phyloP scores from a whole-genome alignment of 1,140 invertebrate genomes.

The Ceratosolen solmsi region DNA sequence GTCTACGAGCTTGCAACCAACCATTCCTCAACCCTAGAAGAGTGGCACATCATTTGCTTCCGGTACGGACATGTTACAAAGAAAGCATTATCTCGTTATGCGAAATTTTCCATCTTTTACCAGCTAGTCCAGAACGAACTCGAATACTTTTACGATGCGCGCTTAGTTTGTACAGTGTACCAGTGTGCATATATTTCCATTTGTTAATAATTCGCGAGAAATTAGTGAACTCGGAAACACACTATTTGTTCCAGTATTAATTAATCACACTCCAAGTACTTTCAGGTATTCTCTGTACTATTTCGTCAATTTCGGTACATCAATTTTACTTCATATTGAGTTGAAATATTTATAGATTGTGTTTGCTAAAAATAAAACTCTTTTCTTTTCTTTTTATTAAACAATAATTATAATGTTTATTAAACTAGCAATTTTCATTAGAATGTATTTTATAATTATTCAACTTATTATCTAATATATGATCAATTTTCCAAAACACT shows the following conservation, averaged over 20 bases:
- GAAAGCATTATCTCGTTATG: not conserved
- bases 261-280: conserved; percentile 4
- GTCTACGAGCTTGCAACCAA: not conserved
- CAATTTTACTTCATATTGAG: not conserved
- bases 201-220: conserved; percentile 28
- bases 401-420: no score
- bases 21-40: not conserved
- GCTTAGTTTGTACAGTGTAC: not conserved
- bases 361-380: no score
- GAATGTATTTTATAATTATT: no score
- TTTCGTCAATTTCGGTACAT: not conserved
- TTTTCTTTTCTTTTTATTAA: no score
- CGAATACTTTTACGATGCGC: not conserved
- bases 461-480: no score
- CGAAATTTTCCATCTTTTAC: not conserved
- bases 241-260: conserved; percentile 11
- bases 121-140: not conserved
- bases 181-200: not conserved
- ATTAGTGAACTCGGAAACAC: not conserved
- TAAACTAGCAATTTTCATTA: no score
- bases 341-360: not conserved
- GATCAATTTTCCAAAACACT: no score
- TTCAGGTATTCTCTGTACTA: not conserved
- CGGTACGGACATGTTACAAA: not conserved
- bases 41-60: no score